Evolutionary conservation across 2,113 vertebrate genomes (phyloP), one percentile per base, ranked within the genome.

Genomic region (Guaruba guarouba): DNA sequence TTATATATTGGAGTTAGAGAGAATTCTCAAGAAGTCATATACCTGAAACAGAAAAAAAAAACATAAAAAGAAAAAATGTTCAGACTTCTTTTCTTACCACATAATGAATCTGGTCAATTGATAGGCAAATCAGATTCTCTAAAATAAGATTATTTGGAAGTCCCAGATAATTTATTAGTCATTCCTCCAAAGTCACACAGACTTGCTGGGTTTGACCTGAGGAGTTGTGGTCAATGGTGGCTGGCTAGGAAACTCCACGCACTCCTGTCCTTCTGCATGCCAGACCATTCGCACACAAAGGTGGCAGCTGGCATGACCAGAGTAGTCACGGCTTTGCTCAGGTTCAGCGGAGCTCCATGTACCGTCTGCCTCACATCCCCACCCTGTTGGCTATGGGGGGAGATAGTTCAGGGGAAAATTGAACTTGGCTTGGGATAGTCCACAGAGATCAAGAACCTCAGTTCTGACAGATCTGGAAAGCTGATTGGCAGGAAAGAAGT

Each of bases 281-380:
- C 33, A n/a, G 67, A 37, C 4, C 1, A 3, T 6, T 61, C 31
- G 0, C 0, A 12, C 10, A 39, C 18, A 27, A 52, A 76, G 67
- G 35, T 12, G 12, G 37, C 24, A 87, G 24, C 49, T 11, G 48
- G 31, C 70, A 87, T 1, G 1, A 5, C 22, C 5, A 1, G n/a
- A 68, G 28, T 4, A 59, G 28, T 39, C 29, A 31, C 0, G 0
- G 55, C 24, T 77, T 74, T 52, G 35, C 55, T 43, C 4, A 33
- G 17, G 27, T 51, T n/a, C 49, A 25, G 9, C 48, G 44, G 8
- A 66, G 25, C 11, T 48, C 14, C 13, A 16, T 5, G 39, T n/a
- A 31, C 9, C 2, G 14, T 37, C 35, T 31, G 57, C 41, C 28
- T 67, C 69, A 10, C 11, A 23, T 13, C 59, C 20, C 84, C 17